Base-by-base conservation (phyloP, 2,797 vertebrate genomes). In the Pseudotriccus pelzelni region DNA sequence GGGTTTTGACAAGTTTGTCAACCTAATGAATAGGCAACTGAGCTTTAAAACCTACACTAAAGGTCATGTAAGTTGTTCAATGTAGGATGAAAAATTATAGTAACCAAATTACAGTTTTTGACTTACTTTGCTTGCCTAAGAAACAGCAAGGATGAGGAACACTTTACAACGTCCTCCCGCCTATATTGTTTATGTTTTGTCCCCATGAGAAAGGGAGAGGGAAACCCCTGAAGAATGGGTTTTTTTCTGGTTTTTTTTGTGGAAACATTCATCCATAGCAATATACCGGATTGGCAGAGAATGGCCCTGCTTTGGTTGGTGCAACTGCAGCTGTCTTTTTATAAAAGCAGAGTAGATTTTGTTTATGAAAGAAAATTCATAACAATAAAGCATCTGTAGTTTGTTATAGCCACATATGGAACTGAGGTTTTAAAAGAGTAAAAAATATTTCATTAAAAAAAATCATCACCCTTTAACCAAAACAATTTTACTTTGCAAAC, bases 1-100 rank as follows among this genome's bases (percentile, higher is more conserved):
- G 92, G 87, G 70, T 96, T 97, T 97, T 97, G 97, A 98, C 97
- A 97, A 97, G 95, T 98, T 97, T 97, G 97, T 97, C 97, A 98
- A 96, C 93, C 39, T 97, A 98, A 97, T 96, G 96, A 97, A 96
- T 94, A 91, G 93, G 90, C 89, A 97, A 78, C 92, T 87, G 81
- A 95, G 90, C 89, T 96, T 96, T 95, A 95, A 97, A 96, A 97
- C 90, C 53, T 79, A 39, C 64, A 80, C 60, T 89, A 94, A 97
- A 97, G 88, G 89, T 94, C 62, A 52, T 75, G 34, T 78, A 95
- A 88, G 68, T 87, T 96, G 79, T 91, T 96, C 92, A 84, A 78
- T 30, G 74, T 68, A 97, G 74, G 60, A 62, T 84, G 55, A 86
- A 94, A 91, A 90, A 85, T 92, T 90, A 62, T 91, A 58, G 68